These are phyloP conservation scores for Plusia festucae DNA, from an alignment of 2,888 invertebrate genomes.

Conservation along the genomic window DNA sequence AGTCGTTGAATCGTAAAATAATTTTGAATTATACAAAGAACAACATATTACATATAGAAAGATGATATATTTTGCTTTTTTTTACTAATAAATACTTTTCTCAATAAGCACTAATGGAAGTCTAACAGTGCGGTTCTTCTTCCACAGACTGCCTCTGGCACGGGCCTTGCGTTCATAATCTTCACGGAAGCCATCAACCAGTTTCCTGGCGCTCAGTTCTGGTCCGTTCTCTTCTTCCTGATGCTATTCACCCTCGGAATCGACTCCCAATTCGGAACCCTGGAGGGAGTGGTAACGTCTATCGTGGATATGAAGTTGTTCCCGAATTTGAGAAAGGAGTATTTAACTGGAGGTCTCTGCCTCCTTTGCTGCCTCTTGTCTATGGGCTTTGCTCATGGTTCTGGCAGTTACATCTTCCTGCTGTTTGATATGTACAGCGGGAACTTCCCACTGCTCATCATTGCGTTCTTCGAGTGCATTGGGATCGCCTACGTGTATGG, in stretches of 20 bases:
- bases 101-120: no score
- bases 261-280: conserved; percentile 98
- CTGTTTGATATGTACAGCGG: conserved; percentile 98
- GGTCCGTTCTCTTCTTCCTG: conserved; percentile 98
- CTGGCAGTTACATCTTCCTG: conserved; percentile 97
- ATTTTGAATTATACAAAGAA: no score
- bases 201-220: conserved; percentile 98
- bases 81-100: conserved; percentile 1
- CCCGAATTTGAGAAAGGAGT: conserved; percentile 96
- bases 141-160: conserved; percentile 97
- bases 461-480: conserved; percentile 97
- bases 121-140: no score
- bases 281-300: conserved; percentile 98
- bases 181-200: conserved; percentile 99
- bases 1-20: no score
- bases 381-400: conserved; percentile 97
- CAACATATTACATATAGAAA: no score
- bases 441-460: conserved; percentile 96
- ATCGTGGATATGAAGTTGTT: conserved; percentile 98
- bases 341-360: conserved; percentile 95
- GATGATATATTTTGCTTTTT: no score
- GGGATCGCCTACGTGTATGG: conserved; percentile 98
- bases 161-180: conserved; percentile 98
- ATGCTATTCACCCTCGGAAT: conserved; percentile 99
- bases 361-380: conserved; percentile 95